A percentile compares a stretch with the other conserved stretches of the same genome.
Conservation (phyloP, 2,888 invertebrate species). For the Tinea semifulvella region DNA sequence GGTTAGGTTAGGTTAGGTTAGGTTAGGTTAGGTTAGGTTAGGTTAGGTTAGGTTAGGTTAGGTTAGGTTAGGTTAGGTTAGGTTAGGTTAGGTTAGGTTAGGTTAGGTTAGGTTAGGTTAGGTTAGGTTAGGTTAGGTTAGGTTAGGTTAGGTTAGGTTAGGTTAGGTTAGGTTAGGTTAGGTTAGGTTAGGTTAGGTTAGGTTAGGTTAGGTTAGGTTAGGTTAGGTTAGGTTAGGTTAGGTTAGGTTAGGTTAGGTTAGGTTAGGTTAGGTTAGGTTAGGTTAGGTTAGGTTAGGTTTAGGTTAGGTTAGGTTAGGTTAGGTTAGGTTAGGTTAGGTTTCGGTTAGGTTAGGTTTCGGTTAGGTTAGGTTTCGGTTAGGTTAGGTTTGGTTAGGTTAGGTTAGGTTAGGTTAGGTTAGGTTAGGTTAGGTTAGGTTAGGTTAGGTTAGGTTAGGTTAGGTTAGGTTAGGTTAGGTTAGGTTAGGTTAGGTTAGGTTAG, state of each 20-base stretch:
- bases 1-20: slow-evolving; percentile 1
- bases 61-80: slow-evolving; percentile 17
- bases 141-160: no score
- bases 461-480: slow-evolving; percentile 17
- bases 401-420: slow-evolving; percentile 17
- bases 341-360: slow-evolving; percentile 15
- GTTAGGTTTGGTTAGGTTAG: slow-evolving; percentile 17
- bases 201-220: slow-evolving; percentile 16
- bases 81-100: slow-evolving; percentile 21
- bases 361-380: slow-evolving; percentile 16
- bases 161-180: slow-evolving; percentile 18
- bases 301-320: slow-evolving; percentile 20
- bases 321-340: slow-evolving; percentile 20
- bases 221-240: slow-evolving; percentile 14
- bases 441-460: slow-evolving; percentile 17
- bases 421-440: slow-evolving; percentile 17
- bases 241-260: slow-evolving; percentile 14
- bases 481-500: slow-evolving; percentile 17
- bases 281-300: no score
- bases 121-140: slow-evolving; percentile 22
- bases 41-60: slow-evolving; percentile 3
- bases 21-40: not conserved
- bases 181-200: slow-evolving; percentile 15
- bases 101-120: slow-evolving; percentile 21
- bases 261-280: slow-evolving; percentile 19